Conservation (phyloP, 1,140 invertebrate species). For the Drosophila sproati region DNA sequence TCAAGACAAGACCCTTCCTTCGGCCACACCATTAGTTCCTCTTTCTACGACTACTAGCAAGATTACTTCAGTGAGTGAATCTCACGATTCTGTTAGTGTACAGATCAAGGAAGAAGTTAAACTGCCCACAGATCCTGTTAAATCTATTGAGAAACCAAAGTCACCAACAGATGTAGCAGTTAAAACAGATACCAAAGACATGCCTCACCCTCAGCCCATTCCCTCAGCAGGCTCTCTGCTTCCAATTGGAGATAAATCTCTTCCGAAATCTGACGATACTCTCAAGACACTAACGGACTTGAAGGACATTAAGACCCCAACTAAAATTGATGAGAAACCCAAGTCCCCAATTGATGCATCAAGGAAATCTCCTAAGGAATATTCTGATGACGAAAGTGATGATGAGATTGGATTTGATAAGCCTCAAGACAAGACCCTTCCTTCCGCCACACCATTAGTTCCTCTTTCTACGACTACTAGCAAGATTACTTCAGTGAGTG, state of each 20-base stretch:
- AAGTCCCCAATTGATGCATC: slow-evolving; percentile 28
- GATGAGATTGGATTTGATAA: slow-evolving; percentile 21
- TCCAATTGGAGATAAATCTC: slow-evolving; percentile 13
- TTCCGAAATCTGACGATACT: not conserved
- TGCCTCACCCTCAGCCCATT: slow-evolving; percentile 1
- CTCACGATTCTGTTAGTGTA: too few relatives aligned
- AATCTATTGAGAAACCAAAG: slow-evolving; percentile 25
- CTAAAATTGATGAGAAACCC: slow-evolving; percentile 31
- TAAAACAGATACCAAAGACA: not conserved
- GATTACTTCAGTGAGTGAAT: too few relatives aligned
- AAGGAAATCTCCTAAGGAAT: slow-evolving; percentile 10
- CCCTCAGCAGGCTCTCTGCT: not conserved
- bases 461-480: not conserved
- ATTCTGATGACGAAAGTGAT: slow-evolving; percentile 36
- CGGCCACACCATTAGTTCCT: not conserved
- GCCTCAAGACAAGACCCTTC: not conserved
- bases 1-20: not conserved
- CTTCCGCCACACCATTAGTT: not conserved
- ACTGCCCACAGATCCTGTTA: not conserved
- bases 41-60: too few relatives aligned
- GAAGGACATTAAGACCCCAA: not conserved
- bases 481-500: not conserved
- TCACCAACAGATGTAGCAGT: slow-evolving; percentile 13
- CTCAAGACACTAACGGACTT: not conserved
- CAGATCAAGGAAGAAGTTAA: too few relatives aligned